A percentile compares a stretch with the other conserved stretches of the same genome.
These are phyloP conservation scores for Drosophila anceps DNA, from an alignment of 2,888 invertebrate genomes.

Conservation along the genomic window DNA sequence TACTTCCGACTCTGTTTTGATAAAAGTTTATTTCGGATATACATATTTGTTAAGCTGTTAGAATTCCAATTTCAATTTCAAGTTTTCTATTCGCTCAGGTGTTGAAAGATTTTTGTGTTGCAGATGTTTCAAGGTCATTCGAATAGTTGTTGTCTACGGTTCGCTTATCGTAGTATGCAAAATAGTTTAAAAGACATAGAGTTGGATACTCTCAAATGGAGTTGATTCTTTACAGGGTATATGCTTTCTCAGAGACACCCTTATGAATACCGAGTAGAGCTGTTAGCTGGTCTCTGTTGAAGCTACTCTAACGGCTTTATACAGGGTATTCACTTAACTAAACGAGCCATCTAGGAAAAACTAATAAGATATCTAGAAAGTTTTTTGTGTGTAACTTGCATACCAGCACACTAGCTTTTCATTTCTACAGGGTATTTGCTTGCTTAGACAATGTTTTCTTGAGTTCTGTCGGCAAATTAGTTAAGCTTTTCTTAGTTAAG, in stretches of 20 bases:
- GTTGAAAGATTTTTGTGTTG: conserved; percentile 22
- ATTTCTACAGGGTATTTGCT: conserved; percentile 4
- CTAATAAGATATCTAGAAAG: neutral
- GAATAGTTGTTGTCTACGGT: conserved; percentile 3
- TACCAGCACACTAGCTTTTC: neutral
- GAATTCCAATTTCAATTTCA: neutral
- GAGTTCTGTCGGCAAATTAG: too few species aligned
- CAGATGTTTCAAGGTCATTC: conserved; percentile 43
- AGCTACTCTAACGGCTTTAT: neutral
- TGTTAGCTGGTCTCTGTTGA: too few species aligned
- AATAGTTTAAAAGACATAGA: neutral
- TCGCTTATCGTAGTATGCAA: neutral
- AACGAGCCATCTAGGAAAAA: neutral
- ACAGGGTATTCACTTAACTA: neutral
- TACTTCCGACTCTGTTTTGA: conserved; percentile 47
- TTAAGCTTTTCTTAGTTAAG: neutral
- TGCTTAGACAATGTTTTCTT: neutral
- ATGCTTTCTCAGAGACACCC: too few species aligned
- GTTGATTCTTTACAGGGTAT: neutral
- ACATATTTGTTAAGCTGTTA: conserved; percentile 15
- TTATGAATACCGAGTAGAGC: too few species aligned
- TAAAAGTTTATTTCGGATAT: conserved; percentile 31
- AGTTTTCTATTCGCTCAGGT: conserved; percentile 14
- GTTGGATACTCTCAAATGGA: neutral
- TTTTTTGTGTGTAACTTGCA: neutral